These are phyloP conservation scores for Doryteuthis pealeii DNA, from an alignment of 1,140 invertebrate genomes.

Conservation along the genomic window DNA sequence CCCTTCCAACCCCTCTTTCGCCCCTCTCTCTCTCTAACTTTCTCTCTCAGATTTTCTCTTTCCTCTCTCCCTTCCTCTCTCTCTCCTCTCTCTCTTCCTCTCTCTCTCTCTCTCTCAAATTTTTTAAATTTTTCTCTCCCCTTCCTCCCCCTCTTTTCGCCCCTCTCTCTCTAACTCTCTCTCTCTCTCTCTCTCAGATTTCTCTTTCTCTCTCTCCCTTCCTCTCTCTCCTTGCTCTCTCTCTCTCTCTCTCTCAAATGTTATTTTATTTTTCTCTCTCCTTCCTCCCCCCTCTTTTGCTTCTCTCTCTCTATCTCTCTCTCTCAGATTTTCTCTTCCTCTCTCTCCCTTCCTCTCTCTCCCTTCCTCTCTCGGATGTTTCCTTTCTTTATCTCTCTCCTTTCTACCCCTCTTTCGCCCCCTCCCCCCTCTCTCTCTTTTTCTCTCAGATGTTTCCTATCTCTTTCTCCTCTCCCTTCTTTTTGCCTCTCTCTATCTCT, in stretches of 20 bases:
- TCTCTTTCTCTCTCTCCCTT: no score
- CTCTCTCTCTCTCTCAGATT: no score
- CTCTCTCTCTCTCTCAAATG: no score
- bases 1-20: not conserved
- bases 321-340: not conserved
- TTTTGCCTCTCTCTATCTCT: not conserved
- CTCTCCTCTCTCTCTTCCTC: not conserved
- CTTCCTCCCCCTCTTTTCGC: not conserved
- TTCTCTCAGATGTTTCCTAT: no score
- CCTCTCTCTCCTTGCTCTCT: no score
- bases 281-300: not conserved
- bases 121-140: no score
- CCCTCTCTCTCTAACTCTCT: no score
- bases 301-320: not conserved
- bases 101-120: not conserved
- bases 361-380: not conserved
- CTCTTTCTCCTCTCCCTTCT: no score
- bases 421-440: not conserved
- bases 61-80: not conserved
- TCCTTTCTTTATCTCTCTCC: not conserved
- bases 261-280: not conserved
- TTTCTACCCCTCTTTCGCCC: not conserved
- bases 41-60: not conserved
- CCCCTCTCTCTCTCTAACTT: not conserved
- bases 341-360: not conserved